Conservation (phyloP, 2,888 invertebrate species). For the Pantelozetes paolii region DNA sequence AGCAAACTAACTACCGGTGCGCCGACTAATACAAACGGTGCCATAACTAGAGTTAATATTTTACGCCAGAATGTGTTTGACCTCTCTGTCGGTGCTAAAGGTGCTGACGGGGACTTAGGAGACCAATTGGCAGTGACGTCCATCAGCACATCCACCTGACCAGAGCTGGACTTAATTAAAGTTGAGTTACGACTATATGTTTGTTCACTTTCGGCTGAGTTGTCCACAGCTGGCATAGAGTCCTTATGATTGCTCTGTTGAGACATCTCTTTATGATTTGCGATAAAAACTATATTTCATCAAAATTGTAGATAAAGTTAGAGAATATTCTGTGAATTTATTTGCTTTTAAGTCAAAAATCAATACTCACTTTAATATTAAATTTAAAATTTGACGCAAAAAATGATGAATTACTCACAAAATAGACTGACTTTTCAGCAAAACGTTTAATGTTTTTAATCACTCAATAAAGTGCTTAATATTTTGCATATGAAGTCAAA, state of each 20-base stretch:
- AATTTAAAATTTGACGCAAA: no score
- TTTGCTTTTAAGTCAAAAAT: neutral
- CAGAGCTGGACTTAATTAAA: neutral
- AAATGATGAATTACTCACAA: no score
- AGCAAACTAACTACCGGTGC: neutral
- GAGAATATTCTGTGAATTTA: neutral
- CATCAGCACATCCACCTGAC: conserved; percentile 8
- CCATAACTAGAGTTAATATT: neutral
- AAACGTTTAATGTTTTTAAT: no score
- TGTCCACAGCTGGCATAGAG: no score
- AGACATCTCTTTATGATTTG: neutral
- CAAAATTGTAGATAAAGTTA: neutral
- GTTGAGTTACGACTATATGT: neutral
- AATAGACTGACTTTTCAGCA: no score
- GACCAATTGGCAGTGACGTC: conserved; percentile 15
- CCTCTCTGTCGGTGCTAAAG: neutral
- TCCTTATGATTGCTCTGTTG: neutral
- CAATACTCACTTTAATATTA: neutral
- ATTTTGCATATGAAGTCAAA: no score
- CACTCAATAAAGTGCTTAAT: no score
- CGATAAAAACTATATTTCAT: neutral
- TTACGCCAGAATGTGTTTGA: neutral
- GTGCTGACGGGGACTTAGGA: neutral
- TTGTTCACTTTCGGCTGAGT: no score
- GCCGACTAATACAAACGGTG: conserved; percentile 4